These are phyloP conservation scores for Aviceda subcristata DNA, from an alignment of 2,113 vertebrate genomes.

Conservation along the genomic window DNA sequence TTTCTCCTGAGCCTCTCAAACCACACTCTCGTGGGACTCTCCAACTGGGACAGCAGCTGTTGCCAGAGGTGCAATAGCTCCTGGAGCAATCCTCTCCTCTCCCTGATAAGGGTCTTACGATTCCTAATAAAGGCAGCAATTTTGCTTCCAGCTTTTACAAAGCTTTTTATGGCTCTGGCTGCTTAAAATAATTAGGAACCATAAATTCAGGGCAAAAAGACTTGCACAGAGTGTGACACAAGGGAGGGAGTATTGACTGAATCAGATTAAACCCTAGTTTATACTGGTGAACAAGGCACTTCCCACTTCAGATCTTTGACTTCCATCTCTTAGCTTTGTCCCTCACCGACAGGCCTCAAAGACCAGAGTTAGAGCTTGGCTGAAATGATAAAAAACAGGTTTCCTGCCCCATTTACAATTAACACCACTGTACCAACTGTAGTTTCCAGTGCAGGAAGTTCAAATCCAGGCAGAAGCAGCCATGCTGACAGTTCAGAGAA, in stretches of 20 bases:
- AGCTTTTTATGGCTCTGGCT: slow-evolving; percentile 38
- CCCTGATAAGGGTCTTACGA: not conserved
- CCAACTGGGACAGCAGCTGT: slow-evolving; percentile 3
- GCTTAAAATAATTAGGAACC: slow-evolving; percentile 56
- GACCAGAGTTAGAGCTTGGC: not conserved
- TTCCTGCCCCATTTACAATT: not conserved
- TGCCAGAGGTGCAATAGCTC: not conserved
- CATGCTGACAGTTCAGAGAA: not conserved
- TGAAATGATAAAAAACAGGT: not conserved
- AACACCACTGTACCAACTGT: not conserved
- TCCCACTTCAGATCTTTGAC: not conserved
- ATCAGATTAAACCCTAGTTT: not conserved
- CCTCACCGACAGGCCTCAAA: not conserved
- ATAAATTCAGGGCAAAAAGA: slow-evolving; percentile 46
- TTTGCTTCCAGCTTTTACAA: slow-evolving; percentile 50
- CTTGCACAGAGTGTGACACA: not conserved
- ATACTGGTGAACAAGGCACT: not conserved
- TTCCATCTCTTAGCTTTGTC: not conserved
- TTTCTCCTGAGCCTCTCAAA: not conserved
- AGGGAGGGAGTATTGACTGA: not conserved
- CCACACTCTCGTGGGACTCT: not conserved
- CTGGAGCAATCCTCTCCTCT: not conserved
- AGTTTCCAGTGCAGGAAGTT: not conserved
- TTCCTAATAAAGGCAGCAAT: slow-evolving; percentile 18
- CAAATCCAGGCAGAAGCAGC: not conserved